Evolutionary conservation across 2,888 invertebrate genomes (phyloP).

Genomic region (Villa cingulata): DNA sequence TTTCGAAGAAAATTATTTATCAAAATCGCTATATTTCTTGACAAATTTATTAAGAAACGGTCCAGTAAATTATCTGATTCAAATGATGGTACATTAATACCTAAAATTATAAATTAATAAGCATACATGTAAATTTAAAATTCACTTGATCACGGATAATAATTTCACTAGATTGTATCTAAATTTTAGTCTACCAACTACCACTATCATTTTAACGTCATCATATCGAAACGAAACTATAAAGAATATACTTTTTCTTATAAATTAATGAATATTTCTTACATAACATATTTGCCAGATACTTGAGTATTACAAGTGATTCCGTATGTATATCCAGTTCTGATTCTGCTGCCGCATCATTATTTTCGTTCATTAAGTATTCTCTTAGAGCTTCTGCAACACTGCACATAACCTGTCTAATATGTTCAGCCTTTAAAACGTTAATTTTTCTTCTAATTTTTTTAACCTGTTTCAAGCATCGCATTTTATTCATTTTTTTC

Average conservation of each 20-base stretch:
- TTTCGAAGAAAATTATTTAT: constrained; percentile 30
- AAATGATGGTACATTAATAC: constrained; percentile 23
- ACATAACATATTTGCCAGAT: neutral
- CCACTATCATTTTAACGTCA: too few relatives aligned
- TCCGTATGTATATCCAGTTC: constrained; percentile 14
- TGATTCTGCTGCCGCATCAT: too few relatives aligned
- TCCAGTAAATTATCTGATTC: constrained; percentile 7
- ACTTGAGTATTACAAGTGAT: constrained; percentile 18
- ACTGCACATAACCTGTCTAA: constrained; percentile 25
- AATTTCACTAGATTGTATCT: too few relatives aligned
- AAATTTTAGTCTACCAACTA: too few relatives aligned
- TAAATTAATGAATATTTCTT: too few relatives aligned
- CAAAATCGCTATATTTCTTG: constrained; percentile 31
- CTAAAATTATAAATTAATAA: too few relatives aligned
- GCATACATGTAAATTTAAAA: too few relatives aligned
- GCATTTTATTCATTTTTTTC: constrained; percentile 16
- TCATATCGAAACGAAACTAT: too few relatives aligned
- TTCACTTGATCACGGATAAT: too few relatives aligned
- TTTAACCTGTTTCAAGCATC: neutral
- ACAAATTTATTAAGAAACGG: constrained; percentile 26
- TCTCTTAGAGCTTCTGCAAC: constrained; percentile 31
- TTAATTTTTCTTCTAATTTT: constrained; percentile 15
- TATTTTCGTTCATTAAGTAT: constrained; percentile 27
- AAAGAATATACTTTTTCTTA: too few relatives aligned
- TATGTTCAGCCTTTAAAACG: constrained; percentile 22